Conservation (phyloP, 2,113 vertebrate genomes). For the Chloebia gouldiae region DNA sequence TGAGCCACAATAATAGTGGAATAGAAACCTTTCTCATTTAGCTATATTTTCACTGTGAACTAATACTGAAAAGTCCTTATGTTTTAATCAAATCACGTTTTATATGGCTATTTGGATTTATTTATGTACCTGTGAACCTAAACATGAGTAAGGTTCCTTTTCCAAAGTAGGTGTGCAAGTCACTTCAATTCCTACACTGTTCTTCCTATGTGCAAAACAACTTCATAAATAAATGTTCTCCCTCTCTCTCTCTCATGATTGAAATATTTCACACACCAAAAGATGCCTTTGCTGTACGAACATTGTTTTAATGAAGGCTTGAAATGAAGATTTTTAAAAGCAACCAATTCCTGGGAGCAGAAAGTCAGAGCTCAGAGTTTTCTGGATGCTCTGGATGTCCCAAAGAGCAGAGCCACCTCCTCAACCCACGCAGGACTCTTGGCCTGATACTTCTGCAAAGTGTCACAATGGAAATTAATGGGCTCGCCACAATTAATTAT, state of each 20-base stretch:
- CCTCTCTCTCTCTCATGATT: background rate
- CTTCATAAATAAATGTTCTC: background rate
- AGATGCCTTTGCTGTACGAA: background rate
- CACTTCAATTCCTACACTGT: background rate
- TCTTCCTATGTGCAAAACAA: background rate
- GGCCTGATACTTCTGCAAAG: background rate
- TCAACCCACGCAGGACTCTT: background rate
- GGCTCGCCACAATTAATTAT: background rate
- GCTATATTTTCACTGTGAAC: background rate
- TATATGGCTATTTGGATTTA: background rate
- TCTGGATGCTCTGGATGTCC: background rate
- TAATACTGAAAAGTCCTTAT: background rate
- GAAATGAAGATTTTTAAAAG: background rate
- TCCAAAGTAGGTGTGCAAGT: background rate
- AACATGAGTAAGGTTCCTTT: background rate
- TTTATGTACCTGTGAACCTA: background rate
- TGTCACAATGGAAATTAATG: background rate
- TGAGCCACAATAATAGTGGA: background rate
- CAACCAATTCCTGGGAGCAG: background rate
- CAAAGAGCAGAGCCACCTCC: background rate
- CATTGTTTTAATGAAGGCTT: background rate
- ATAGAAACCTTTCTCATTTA: background rate
- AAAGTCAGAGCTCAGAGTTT: background rate
- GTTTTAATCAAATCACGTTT: rapidly evolving
- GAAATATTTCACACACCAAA: background rate